A percentile compares a stretch with the other conserved stretches of the same genome.
Evolutionary conservation across 2,797 vertebrate genomes (phyloP).

Genomic region (Adrianichthys oophorus): DNA sequence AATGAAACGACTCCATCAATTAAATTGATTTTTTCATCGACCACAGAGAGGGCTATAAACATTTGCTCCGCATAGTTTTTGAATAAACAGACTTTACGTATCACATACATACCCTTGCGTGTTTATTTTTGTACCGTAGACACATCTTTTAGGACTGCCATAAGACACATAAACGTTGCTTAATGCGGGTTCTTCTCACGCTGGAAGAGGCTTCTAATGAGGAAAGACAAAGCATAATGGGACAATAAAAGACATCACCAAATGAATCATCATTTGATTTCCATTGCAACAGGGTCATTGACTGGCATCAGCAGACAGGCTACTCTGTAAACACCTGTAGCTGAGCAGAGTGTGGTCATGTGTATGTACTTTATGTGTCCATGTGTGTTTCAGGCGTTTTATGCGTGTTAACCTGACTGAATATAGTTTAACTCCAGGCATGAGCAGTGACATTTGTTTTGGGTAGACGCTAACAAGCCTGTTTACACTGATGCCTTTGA

Average conservation of each 20-base stretch:
- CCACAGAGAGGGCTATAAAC: slow-evolving; percentile 6
- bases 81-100: slow-evolving; percentile 23
- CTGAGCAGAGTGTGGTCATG: slow-evolving; percentile 41
- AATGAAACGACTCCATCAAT: slow-evolving; percentile 8
- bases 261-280: slow-evolving; percentile 76
- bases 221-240: slow-evolving; percentile 73
- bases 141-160: slow-evolving; percentile 20
- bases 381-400: slow-evolving; percentile 15
- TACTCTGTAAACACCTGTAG: slow-evolving; percentile 68
- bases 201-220: slow-evolving; percentile 64
- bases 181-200: slow-evolving; percentile 50
- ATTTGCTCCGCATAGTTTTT: slow-evolving; percentile 19
- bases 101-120: slow-evolving; percentile 31
- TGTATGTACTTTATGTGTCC: slow-evolving; percentile 26
- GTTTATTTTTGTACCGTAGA: slow-evolving; percentile 23
- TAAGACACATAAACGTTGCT: slow-evolving; percentile 37
- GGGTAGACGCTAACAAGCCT: slow-evolving; percentile 20
- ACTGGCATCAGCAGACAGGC: slow-evolving; percentile 68
- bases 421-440: slow-evolving; percentile 10
- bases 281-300: slow-evolving; percentile 74
- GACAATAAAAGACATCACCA: slow-evolving; percentile 77
- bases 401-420: slow-evolving; percentile 19
- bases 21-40: slow-evolving; percentile 4
- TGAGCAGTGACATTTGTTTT: slow-evolving; percentile 45
- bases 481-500: slow-evolving; percentile 14